Conservation (phyloP, 37 sponge, comb jelly and placozoan species). For the Amphimedon queenslandica region DNA sequence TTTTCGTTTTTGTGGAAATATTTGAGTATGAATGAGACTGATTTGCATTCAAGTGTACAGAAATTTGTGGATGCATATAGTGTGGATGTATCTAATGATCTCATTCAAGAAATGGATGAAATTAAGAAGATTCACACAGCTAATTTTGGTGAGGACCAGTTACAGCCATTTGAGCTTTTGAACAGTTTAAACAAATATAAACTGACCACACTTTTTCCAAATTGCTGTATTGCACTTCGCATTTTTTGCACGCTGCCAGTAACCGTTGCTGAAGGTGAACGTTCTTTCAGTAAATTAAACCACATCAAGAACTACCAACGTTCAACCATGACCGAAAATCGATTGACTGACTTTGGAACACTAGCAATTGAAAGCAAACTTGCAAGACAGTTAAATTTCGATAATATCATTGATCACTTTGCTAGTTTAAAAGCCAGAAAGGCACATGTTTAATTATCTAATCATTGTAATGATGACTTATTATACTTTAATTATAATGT, state of each 20-base stretch:
- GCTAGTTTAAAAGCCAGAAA: constrained; percentile 8
- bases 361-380: constrained; percentile 2
- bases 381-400: neutral
- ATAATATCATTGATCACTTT: neutral
- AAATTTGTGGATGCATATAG: too few relatives aligned
- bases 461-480: too few relatives aligned
- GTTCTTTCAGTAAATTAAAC: constrained; percentile 8
- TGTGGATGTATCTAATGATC: too few relatives aligned
- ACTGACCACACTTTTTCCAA: constrained; percentile 1
- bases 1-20: too few relatives aligned
- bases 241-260: constrained; percentile 13
- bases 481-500: too few relatives aligned
- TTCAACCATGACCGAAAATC: neutral
- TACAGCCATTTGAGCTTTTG: too few relatives aligned
- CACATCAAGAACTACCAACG: constrained; percentile 9
- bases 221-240: constrained; percentile 6
- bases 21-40: too few relatives aligned
- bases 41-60: too few relatives aligned
- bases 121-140: too few relatives aligned
- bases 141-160: too few relatives aligned
- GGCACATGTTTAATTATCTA: neutral
- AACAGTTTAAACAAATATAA: neutral
- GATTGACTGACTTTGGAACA: neutral
- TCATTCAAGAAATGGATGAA: too few relatives aligned
- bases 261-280: constrained; percentile 10